Percentiles rank a stretch among this genome's conserved stretches.
These are phyloP conservation scores for Oxygymnocypris stewartii DNA, from an alignment of 2,113 vertebrate genomes.

Conservation along the genomic window DNA sequence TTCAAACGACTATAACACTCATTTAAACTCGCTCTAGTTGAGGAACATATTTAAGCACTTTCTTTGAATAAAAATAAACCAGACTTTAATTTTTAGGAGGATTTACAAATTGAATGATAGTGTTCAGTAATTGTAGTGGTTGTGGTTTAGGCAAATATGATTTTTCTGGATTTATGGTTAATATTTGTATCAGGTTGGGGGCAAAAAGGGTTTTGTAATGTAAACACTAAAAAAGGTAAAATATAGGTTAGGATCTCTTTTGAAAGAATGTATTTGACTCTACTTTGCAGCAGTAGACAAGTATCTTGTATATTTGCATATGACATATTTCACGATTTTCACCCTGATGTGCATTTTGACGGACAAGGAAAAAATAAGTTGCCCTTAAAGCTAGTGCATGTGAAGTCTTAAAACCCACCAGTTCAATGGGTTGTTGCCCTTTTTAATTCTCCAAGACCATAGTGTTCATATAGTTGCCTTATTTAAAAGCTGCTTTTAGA, in stretches of 20 bases:
- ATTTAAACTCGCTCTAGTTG: conserved; percentile 8
- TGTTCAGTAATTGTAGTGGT: background rate
- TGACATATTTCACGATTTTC: background rate
- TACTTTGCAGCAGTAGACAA: background rate
- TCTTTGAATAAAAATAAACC: conserved; percentile 8
- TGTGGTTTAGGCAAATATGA: background rate
- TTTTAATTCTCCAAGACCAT: background rate
- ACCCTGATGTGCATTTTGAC: too few species aligned
- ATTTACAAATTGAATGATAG: conserved; percentile 14
- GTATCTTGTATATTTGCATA: conserved; percentile 3
- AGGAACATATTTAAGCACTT: conserved; percentile 45
- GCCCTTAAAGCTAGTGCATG: background rate
- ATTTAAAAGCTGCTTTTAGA: conserved; percentile 38
- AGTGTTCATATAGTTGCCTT: conserved; percentile 40
- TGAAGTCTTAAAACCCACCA: background rate
- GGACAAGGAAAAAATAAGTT: background rate
- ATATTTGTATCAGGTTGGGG: background rate
- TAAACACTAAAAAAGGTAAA: background rate
- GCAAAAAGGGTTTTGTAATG: background rate
- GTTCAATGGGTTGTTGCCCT: background rate
- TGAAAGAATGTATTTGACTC: background rate
- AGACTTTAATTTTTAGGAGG: conserved; percentile 31
- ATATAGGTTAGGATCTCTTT: background rate
- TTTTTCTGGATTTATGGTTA: background rate
- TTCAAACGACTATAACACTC: background rate